Evolutionary conservation across 2,888 invertebrate genomes (phyloP).

Genomic region (Tenthredo amoena): DNA sequence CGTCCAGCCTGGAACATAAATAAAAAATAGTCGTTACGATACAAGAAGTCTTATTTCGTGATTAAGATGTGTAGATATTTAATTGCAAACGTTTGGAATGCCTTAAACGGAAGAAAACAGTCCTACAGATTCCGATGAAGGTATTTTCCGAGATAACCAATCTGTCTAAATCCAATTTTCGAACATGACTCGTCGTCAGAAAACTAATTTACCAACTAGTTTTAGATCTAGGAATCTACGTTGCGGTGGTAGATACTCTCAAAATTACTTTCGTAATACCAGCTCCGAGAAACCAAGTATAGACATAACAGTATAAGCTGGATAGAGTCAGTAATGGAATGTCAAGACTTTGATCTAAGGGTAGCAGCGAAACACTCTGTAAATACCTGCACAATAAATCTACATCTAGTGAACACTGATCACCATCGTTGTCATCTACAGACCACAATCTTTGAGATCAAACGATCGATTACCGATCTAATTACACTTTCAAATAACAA

Average conservation of each 20-base stretch:
- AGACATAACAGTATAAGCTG: constrained; percentile 3
- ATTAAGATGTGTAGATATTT: not conserved
- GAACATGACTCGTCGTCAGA: constrained; percentile 44
- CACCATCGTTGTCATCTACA: not conserved
- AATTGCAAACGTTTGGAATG: constrained; percentile 12
- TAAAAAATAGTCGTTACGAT: constrained; percentile 55
- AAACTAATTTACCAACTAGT: constrained; percentile 71
- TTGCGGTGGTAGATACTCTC: constrained; percentile 54
- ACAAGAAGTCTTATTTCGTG: not conserved
- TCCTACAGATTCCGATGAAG: not conserved
- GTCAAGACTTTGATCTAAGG: constrained; percentile 29
- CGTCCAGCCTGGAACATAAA: constrained; percentile 86
- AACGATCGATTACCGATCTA: not conserved
- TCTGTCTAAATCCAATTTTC: constrained; percentile 25
- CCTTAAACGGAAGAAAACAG: not conserved
- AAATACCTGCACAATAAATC: not conserved
- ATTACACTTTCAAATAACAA: not conserved
- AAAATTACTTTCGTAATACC: constrained; percentile 61
- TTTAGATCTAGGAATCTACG: constrained; percentile 64
- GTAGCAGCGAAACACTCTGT: not conserved
- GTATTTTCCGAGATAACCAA: not conserved
- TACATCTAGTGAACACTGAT: not conserved
- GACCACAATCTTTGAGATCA: not conserved
- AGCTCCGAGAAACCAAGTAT: not conserved
- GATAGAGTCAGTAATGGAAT: constrained; percentile 32